Conservation (phyloP, 2,888 invertebrate species). For the Tachina fera region DNA sequence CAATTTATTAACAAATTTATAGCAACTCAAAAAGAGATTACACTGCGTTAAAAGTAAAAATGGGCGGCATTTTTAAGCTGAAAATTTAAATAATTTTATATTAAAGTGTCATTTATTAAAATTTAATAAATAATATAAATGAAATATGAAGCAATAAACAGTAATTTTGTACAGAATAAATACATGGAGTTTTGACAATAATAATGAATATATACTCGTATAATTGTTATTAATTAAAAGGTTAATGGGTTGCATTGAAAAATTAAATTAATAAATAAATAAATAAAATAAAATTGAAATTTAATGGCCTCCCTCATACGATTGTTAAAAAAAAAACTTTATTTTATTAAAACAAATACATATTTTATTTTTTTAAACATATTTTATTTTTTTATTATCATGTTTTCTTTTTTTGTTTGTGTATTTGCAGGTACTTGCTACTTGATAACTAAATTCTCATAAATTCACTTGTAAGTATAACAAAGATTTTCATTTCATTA, state of each 20-base stretch:
- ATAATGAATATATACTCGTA: neutral
- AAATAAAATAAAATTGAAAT: neutral
- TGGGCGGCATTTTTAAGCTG: neutral
- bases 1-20: slow-evolving; percentile 21
- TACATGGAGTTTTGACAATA: neutral
- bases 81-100: slow-evolving; percentile 6
- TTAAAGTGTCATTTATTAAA: slow-evolving; percentile 15
- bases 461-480: slow-evolving; percentile 51
- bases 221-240: slow-evolving; percentile 41
- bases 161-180: neutral
- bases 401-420: slow-evolving; percentile 6
- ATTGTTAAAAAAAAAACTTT: neutral
- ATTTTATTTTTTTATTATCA: slow-evolving; percentile 9
- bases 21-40: neutral
- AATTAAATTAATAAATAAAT: neutral
- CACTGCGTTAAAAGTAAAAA: slow-evolving; percentile 8
- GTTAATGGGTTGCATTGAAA: slow-evolving; percentile 18
- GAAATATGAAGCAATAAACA: slow-evolving; percentile 9
- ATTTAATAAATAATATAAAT: slow-evolving; percentile 22
- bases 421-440: slow-evolving; percentile 54
- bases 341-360: neutral
- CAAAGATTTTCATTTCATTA: slow-evolving; percentile 8
- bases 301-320: neutral
- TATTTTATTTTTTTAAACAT: slow-evolving; percentile 9
- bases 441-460: slow-evolving; percentile 37